A percentile compares a stretch with the other conserved stretches of the same genome.
Evolutionary conservation across 2,113 vertebrate species (phyloP).

Genomic region (Acrocephalus arundinaceus): DNA sequence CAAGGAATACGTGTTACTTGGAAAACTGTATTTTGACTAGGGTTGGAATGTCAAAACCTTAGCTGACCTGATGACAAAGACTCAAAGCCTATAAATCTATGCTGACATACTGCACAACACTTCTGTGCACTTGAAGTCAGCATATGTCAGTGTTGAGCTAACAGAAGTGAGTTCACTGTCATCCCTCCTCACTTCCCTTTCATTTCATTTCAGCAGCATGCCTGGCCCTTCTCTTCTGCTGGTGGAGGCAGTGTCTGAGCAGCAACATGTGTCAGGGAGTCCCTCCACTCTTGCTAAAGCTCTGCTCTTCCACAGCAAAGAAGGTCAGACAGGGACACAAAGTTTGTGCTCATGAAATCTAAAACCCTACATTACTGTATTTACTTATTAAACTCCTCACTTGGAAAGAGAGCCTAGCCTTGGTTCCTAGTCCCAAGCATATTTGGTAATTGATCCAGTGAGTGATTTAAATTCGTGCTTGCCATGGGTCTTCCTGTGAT

Average conservation of each 20-base stretch:
- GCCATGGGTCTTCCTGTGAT: neutral
- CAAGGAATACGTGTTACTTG: neutral
- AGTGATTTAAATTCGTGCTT: neutral
- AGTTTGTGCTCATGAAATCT: neutral
- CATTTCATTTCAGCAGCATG: accelerated
- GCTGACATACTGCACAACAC: neutral
- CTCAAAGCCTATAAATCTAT: neutral
- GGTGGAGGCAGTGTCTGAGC: accelerated
- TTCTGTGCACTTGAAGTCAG: neutral
- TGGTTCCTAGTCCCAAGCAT: neutral
- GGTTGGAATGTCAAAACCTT: neutral
- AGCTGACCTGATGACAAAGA: neutral
- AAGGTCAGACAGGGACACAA: neutral
- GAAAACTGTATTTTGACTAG: neutral
- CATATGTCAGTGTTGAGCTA: neutral
- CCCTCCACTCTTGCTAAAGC: neutral
- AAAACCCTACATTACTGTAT: neutral
- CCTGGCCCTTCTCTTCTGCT: neutral
- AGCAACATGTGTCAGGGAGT: neutral
- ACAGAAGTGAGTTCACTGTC: neutral
- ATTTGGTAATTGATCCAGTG: neutral
- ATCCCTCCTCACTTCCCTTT: neutral
- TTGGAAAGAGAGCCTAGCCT: neutral
- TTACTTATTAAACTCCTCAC: neutral
- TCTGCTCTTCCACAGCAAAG: neutral